A percentile compares a stretch with the other conserved stretches of the same genome.
Conservation (phyloP, 2,888 invertebrate species). For the Tyria jacobaeae region DNA sequence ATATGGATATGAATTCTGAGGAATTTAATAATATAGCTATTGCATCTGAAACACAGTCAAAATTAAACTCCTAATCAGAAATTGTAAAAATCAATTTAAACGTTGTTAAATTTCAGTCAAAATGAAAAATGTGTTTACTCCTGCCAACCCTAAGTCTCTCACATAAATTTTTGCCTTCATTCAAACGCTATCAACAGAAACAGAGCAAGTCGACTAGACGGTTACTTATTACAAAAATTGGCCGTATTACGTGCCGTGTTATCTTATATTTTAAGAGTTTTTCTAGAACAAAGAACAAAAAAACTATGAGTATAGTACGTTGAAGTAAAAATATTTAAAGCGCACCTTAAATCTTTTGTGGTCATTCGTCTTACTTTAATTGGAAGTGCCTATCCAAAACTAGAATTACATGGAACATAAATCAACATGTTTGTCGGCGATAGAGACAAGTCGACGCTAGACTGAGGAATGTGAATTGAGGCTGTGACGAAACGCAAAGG, state of each 20-base stretch:
- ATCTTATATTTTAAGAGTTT: not conserved
- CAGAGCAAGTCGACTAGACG: slow-evolving; percentile 29
- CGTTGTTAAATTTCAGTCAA: not conserved
- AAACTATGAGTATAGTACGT: no score
- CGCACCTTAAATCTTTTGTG: slow-evolving; percentile 42
- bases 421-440: slow-evolving; percentile 58
- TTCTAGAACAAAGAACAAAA: no score
- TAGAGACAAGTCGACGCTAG: slow-evolving; percentile 60
- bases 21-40: not conserved
- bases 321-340: slow-evolving; percentile 4
- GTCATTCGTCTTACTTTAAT: slow-evolving; percentile 49
- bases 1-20: not conserved
- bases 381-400: slow-evolving; percentile 49
- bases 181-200: slow-evolving; percentile 38
- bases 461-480: slow-evolving; percentile 59
- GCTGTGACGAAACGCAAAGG: slow-evolving; percentile 67
- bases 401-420: slow-evolving; percentile 53
- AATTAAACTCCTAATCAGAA: no score
- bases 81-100: not conserved
- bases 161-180: slow-evolving; percentile 38
- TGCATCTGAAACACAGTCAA: not conserved
- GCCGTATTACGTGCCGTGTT: slow-evolving; percentile 24
- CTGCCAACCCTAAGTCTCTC: slow-evolving; percentile 25
- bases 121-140: not conserved
- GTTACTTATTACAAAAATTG: slow-evolving; percentile 25